Evolutionary conservation across 2,888 invertebrate species (phyloP).

Genomic region (Archips xylosteana): DNA sequence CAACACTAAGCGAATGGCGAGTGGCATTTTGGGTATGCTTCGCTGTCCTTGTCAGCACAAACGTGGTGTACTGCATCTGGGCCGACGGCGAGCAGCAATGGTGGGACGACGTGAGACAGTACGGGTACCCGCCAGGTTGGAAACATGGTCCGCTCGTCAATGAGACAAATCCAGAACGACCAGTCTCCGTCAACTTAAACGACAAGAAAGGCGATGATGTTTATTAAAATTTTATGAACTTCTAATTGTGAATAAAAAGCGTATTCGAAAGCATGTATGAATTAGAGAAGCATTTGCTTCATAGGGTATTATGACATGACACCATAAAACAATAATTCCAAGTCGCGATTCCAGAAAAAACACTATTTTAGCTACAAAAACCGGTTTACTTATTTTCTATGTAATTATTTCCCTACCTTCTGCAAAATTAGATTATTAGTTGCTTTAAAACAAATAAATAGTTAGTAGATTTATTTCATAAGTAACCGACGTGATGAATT

Average conservation of each 20-base stretch:
- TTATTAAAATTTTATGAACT: slow-evolving; percentile 7
- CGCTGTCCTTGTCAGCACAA: slow-evolving; percentile 82
- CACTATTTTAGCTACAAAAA: no score
- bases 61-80: slow-evolving; percentile 83
- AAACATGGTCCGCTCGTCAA: slow-evolving; percentile 51
- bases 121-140: slow-evolving; percentile 55
- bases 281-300: not conserved
- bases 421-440: no score
- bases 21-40: slow-evolving; percentile 88
- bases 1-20: slow-evolving; percentile 77
- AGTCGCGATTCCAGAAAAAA: no score
- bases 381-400: no score
- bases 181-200: slow-evolving; percentile 46
- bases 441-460: no score
- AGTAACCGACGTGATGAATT: no score
- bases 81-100: slow-evolving; percentile 87
- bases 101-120: slow-evolving; percentile 84
- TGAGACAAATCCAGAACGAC: slow-evolving; percentile 47
- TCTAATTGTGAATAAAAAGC: not conserved
- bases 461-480: no score
- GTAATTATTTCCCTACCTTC: no score
- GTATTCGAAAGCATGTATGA: not conserved
- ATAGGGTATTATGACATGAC: not conserved
- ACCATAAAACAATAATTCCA: no score
- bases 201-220: slow-evolving; percentile 12